phyloP scores from a whole-genome alignment of 1,140 invertebrate species.

The Cydia pomonella region DNA sequence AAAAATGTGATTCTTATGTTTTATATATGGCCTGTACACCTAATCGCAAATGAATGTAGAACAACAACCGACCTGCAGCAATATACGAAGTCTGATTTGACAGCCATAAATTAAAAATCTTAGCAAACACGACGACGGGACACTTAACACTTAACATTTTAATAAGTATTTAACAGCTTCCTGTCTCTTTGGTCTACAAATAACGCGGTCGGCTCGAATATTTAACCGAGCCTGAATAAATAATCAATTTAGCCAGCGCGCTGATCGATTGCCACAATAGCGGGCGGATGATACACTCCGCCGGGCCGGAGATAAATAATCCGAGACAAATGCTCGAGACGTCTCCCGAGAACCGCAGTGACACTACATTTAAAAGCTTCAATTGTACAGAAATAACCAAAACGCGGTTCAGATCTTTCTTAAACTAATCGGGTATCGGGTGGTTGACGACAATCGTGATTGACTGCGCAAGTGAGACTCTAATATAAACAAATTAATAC shows the following conservation, averaged over 20 bases:
- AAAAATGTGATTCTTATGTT: background rate
- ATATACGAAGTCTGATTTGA: background rate
- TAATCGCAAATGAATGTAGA: background rate
- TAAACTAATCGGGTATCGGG: conserved; percentile 78
- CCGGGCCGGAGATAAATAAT: conserved; percentile 76
- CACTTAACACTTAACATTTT: conserved; percentile 49
- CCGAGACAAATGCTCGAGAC: conserved; percentile 77
- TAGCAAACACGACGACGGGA: conserved; percentile 51
- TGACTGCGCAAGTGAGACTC: conserved; percentile 77
- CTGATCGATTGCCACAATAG: conserved; percentile 76
- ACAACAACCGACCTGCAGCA: background rate
- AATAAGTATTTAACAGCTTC: conserved; percentile 66
- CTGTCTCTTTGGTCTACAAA: conserved; percentile 71
- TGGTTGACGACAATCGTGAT: conserved; percentile 76
- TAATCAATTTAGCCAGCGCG: conserved; percentile 74
- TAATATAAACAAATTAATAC: conserved; percentile 81
- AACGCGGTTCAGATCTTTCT: conserved; percentile 79
- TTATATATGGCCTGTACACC: background rate
- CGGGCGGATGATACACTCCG: conserved; percentile 74
- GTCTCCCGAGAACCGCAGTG: conserved; percentile 76
- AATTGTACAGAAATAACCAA: conserved; percentile 79
- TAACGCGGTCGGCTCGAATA: conserved; percentile 66
- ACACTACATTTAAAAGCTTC: conserved; percentile 79
- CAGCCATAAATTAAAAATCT: conserved; percentile 50
- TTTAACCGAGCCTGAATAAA: conserved; percentile 76